phyloP scores from a whole-genome alignment of 2,113 vertebrate species.

The Poecile atricapillus region DNA sequence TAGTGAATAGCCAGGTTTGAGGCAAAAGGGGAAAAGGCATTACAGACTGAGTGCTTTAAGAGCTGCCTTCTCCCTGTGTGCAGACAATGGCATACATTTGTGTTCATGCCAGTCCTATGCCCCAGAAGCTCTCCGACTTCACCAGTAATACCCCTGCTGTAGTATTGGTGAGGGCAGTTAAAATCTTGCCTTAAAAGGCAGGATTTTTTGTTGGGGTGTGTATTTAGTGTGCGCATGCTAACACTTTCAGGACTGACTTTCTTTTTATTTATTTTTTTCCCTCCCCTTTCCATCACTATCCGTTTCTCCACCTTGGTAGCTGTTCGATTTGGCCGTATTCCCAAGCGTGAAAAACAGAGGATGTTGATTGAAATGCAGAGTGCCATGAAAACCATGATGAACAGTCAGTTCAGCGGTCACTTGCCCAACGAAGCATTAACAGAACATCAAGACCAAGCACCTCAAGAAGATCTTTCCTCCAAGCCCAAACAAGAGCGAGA shows the following conservation, averaged over 20 bases:
- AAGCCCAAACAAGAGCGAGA: constrained; percentile 71
- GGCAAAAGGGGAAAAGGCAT: background rate
- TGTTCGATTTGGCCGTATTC: constrained; percentile 96
- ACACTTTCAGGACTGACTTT: background rate
- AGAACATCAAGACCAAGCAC: constrained; percentile 69
- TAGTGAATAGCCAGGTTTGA: background rate
- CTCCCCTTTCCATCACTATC: background rate
- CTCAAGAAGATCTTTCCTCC: constrained; percentile 69
- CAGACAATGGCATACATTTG: background rate
- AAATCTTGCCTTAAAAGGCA: background rate
- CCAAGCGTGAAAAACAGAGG: constrained; percentile 95
- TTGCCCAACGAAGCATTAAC: constrained; percentile 66
- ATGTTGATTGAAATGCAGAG: constrained; percentile 99
- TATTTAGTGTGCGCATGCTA: background rate
- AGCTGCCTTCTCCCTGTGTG: background rate
- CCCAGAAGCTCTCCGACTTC: background rate
- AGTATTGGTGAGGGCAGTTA: background rate
- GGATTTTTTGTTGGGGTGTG: background rate
- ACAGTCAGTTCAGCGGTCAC: constrained; percentile 77
- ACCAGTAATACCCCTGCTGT: background rate
- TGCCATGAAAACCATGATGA: constrained; percentile 98
- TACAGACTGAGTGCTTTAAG: background rate
- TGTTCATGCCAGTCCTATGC: background rate
- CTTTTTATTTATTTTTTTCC: background rate
- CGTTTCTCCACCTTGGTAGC: constrained; percentile 69